A percentile compares a stretch with the other conserved stretches of the same genome.
These are phyloP conservation scores for Gandaritis pyraliata DNA, from an alignment of 2,888 invertebrate species.

Conservation along the genomic window DNA sequence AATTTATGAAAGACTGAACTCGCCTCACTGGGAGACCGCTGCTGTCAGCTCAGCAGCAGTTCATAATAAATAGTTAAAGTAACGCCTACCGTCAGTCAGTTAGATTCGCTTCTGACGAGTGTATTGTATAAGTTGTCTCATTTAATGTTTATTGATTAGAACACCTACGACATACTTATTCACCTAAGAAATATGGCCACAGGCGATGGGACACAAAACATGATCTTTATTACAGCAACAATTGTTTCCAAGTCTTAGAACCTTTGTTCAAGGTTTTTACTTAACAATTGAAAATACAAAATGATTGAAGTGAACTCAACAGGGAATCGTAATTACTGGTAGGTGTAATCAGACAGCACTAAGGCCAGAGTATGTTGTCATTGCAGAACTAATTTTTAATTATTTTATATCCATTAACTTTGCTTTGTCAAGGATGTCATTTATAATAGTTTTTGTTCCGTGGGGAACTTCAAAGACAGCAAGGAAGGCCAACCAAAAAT, in stretches of 20 bases:
- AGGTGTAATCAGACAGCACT: conserved; percentile 41
- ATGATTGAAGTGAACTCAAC: conserved; percentile 54
- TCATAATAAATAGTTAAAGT: conserved; percentile 58
- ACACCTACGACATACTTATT: conserved; percentile 41
- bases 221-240: conserved; percentile 51
- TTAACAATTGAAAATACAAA: conserved; percentile 50
- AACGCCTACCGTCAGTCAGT: conserved; percentile 58
- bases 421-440: neutral
- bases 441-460: neutral
- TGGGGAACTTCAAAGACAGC: neutral
- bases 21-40: conserved; percentile 56
- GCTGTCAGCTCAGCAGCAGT: conserved; percentile 57
- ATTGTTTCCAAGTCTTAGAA: conserved; percentile 46
- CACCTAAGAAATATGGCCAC: conserved; percentile 39
- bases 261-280: conserved; percentile 52
- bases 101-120: conserved; percentile 57
- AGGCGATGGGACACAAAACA: conserved; percentile 45
- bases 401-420: conserved; percentile 5
- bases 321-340: conserved; percentile 42
- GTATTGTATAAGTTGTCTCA: conserved; percentile 57
- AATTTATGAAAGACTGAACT: conserved; percentile 52
- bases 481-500: neutral
- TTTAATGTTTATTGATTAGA: conserved; percentile 50
- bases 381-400: conserved; percentile 24
- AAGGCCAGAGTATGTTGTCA: conserved; percentile 37